These are phyloP conservation scores for Oscheius onirici DNA, from an alignment of 2,888 invertebrate genomes.

Conservation along the genomic window DNA sequence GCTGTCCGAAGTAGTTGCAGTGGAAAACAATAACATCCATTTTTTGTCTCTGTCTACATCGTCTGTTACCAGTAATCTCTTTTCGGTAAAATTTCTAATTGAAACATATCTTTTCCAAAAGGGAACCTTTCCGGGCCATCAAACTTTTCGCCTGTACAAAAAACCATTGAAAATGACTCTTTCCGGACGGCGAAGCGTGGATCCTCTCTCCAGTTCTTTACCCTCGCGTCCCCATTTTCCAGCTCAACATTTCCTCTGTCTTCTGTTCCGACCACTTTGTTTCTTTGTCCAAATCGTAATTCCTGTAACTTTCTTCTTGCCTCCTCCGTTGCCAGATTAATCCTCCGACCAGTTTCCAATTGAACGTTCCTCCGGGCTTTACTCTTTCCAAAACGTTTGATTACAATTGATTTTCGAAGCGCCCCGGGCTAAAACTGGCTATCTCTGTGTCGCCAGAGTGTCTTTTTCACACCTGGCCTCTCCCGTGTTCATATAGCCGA, in stretches of 20 bases:
- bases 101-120: too few species aligned
- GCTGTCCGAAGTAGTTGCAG: too few species aligned
- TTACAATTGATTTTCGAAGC: not conserved
- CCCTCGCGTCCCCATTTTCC: too few species aligned
- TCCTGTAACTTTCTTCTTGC: conserved; percentile 19
- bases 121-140: too few species aligned
- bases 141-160: too few species aligned
- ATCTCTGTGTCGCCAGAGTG: conserved; percentile 1
- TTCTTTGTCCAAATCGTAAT: conserved; percentile 30
- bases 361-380: not conserved
- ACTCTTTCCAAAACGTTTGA: conserved; percentile 4
- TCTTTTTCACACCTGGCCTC: conserved; percentile 31
- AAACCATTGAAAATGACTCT: too few species aligned
- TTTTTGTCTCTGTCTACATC: too few species aligned
- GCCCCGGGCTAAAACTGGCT: conserved; percentile 15
- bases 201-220: too few species aligned
- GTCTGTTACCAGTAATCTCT: too few species aligned
- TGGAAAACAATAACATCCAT: too few species aligned
- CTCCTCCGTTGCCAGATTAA: conserved; percentile 11
- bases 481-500: not conserved
- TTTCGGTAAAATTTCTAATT: too few species aligned
- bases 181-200: too few species aligned
- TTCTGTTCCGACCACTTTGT: conserved; percentile 8
- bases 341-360: not conserved
- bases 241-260: conserved; percentile 26